Conservation (phyloP, 2,888 invertebrate genomes). For the Lithophane ornitopus region DNA sequence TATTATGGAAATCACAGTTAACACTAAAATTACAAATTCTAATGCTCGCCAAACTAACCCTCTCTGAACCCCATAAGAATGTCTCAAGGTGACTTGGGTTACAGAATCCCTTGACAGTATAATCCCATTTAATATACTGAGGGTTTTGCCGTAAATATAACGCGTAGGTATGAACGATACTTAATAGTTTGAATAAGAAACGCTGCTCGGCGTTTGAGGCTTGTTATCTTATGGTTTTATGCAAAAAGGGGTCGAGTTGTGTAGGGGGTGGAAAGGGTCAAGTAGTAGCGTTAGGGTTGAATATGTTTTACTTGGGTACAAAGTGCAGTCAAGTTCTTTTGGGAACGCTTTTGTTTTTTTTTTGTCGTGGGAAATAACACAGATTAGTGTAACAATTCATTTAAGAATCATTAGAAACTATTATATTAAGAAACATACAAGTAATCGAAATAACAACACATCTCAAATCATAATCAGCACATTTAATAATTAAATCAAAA, state of each 20-base stretch:
- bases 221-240: slow-evolving; percentile 41
- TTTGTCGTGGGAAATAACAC: too few relatives aligned
- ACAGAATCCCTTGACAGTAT: slow-evolving; percentile 68
- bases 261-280: not conserved
- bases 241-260: slow-evolving; percentile 40
- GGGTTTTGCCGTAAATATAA: slow-evolving; percentile 63
- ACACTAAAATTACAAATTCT: slow-evolving; percentile 13
- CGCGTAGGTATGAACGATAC: slow-evolving; percentile 43
- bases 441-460: too few relatives aligned
- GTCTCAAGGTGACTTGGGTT: slow-evolving; percentile 67
- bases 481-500: too few relatives aligned
- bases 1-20: not conserved
- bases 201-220: not conserved
- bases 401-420: too few relatives aligned
- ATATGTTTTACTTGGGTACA: slow-evolving; percentile 26
- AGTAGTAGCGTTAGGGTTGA: slow-evolving; percentile 13
- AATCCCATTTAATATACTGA: slow-evolving; percentile 71
- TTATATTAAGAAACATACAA: too few relatives aligned
- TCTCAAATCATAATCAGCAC: too few relatives aligned
- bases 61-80: slow-evolving; percentile 49
- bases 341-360: not conserved
- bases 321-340: slow-evolving; percentile 22
- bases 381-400: too few relatives aligned
- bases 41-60: slow-evolving; percentile 30
- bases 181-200: slow-evolving; percentile 62